A percentile compares a stretch with the other conserved stretches of the same genome.
Conservation (phyloP, 2,797 vertebrate genomes). For the Lacerta bilineata region DNA sequence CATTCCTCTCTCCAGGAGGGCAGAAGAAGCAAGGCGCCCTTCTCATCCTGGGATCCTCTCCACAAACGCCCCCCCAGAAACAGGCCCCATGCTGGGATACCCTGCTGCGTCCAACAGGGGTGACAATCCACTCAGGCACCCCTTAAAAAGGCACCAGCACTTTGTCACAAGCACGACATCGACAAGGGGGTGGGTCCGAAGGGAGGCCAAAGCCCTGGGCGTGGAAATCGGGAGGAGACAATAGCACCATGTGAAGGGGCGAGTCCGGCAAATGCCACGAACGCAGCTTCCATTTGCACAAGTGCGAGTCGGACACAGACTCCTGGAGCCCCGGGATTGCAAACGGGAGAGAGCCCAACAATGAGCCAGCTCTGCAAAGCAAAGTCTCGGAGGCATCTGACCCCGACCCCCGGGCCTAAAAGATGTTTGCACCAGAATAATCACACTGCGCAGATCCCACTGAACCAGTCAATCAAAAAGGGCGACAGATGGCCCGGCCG, state of each 20-base stretch:
- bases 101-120: background rate
- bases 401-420: background rate
- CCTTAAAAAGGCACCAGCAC: background rate
- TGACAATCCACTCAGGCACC: background rate
- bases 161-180: conserved; percentile 18
- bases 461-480: background rate
- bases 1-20: background rate
- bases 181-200: background rate
- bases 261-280: background rate
- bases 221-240: background rate
- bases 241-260: no score
- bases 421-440: background rate
- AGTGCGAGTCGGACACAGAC: background rate
- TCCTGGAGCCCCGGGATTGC: background rate
- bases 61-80: background rate
- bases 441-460: background rate
- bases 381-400: background rate
- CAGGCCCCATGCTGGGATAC: no score
- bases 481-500: conserved; percentile 6
- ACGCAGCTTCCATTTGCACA: background rate
- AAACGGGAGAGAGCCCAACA: background rate
- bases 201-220: background rate
- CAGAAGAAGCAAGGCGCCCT: background rate
- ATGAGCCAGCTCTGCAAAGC: background rate
- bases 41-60: no score